phyloP scores from a whole-genome alignment of 2,113 vertebrate species.

The Crotophaga sulcirostris region DNA sequence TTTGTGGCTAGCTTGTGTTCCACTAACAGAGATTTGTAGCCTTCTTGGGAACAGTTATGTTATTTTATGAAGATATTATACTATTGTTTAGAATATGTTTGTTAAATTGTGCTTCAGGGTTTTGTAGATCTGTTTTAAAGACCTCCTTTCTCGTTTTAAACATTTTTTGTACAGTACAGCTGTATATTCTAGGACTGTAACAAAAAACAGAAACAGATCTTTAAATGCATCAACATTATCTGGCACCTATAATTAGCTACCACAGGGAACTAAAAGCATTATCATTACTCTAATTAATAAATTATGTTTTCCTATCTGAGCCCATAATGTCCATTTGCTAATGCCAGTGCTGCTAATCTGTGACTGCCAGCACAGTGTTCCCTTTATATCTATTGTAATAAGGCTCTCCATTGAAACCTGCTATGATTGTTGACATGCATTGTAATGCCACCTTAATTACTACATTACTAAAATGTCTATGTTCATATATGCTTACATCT shows the following conservation, averaged over 20 bases:
- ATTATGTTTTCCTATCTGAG: neutral
- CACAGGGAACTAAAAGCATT: neutral
- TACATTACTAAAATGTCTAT: neutral
- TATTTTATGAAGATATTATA: neutral
- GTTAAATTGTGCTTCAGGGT: neutral
- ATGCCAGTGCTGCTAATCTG: neutral
- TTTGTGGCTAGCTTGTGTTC: neutral
- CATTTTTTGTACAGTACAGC: neutral
- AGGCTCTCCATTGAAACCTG: neutral
- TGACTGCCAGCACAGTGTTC: neutral
- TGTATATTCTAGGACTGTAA: neutral
- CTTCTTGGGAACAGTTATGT: neutral
- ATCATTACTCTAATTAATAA: slow-evolving; percentile 35
- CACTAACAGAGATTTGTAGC: neutral
- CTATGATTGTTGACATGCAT: neutral
- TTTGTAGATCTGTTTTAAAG: neutral
- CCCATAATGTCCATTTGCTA: neutral
- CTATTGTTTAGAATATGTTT: neutral
- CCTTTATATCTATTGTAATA: neutral
- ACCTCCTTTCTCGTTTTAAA: neutral
- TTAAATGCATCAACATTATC: neutral
- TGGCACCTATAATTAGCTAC: slow-evolving; percentile 11
- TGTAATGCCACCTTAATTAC: neutral
- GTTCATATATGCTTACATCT: neutral
- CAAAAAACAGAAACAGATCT: neutral